Evolutionary conservation across 2,888 invertebrate genomes (phyloP).

Genomic region (Mythimna lalbum): DNA sequence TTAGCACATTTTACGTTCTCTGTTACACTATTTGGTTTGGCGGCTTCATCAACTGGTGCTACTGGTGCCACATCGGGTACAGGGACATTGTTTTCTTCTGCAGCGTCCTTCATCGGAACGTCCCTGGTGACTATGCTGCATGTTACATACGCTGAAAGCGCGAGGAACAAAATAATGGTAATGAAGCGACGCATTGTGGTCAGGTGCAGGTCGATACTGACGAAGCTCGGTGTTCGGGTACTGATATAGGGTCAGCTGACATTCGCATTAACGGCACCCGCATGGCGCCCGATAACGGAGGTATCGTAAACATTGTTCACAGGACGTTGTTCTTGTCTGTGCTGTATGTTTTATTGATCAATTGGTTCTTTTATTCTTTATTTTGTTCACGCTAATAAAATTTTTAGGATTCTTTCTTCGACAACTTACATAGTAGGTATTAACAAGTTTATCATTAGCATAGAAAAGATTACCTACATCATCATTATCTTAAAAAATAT

Average conservation of each 20-base stretch:
- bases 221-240: constrained; percentile 33
- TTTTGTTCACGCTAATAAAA: neutral
- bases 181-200: constrained; percentile 62
- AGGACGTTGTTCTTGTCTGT: constrained; percentile 43
- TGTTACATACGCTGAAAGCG: constrained; percentile 65
- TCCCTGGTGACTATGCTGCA: constrained; percentile 70
- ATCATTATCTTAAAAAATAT: neutral
- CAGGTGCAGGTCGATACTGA: constrained; percentile 54
- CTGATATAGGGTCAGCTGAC: constrained; percentile 58
- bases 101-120: constrained; percentile 32
- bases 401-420: neutral
- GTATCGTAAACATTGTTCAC: constrained; percentile 49
- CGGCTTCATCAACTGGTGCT: constrained; percentile 10
- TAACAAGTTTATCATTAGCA: neutral
- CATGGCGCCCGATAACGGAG: constrained; percentile 56
- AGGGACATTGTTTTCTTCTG: constrained; percentile 32
- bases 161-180: constrained; percentile 59
- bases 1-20: constrained; percentile 69
- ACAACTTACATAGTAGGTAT: neutral
- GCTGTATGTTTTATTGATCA: constrained; percentile 17
- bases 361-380: constrained; percentile 4
- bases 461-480: neutral
- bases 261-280: constrained; percentile 60
- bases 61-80: constrained; percentile 14
- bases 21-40: constrained; percentile 23